A percentile compares a stretch with the other conserved stretches of the same genome.
phyloP scores from a whole-genome alignment of 2,888 invertebrate species.

The Aleiodes alternator region DNA sequence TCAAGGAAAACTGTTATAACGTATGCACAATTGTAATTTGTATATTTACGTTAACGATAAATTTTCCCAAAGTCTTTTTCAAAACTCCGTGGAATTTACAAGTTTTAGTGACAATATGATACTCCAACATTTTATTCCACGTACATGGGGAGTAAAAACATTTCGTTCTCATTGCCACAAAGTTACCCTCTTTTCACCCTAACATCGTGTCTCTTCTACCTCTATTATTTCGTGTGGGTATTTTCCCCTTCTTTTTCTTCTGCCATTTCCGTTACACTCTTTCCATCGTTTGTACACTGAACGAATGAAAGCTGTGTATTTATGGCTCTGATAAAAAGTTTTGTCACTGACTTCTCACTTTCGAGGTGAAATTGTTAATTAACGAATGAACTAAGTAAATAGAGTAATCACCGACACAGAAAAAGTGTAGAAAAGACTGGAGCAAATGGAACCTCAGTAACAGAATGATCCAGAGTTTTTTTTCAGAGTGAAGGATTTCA shows the following conservation, averaged over 20 bases:
- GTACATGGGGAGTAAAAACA: neutral
- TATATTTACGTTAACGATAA: too few species aligned
- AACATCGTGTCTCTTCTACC: neutral
- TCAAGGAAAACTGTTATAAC: too few species aligned
- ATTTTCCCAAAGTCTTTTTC: neutral
- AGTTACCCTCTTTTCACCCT: constrained; percentile 29
- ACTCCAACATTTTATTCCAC: constrained; percentile 31
- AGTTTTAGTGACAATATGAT: constrained; percentile 29
- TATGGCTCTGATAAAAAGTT: constrained; percentile 39
- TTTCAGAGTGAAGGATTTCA: too few species aligned
- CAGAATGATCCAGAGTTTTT: too few species aligned
- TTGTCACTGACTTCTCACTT: neutral
- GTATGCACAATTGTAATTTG: too few species aligned
- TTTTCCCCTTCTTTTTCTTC: constrained; percentile 5
- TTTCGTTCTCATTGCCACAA: constrained; percentile 28
- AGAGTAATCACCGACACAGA: neutral
- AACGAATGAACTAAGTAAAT: neutral
- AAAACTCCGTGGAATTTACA: constrained; percentile 2
- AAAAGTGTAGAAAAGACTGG: too few species aligned
- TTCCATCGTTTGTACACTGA: neutral
- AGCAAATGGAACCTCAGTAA: too few species aligned
- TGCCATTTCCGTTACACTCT: neutral
- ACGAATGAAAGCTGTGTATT: constrained; percentile 1
- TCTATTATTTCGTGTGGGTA: neutral
- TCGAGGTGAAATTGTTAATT: too few species aligned